Conservation (phyloP, 2,888 invertebrate species). For the Drosophila tanythrix region DNA sequence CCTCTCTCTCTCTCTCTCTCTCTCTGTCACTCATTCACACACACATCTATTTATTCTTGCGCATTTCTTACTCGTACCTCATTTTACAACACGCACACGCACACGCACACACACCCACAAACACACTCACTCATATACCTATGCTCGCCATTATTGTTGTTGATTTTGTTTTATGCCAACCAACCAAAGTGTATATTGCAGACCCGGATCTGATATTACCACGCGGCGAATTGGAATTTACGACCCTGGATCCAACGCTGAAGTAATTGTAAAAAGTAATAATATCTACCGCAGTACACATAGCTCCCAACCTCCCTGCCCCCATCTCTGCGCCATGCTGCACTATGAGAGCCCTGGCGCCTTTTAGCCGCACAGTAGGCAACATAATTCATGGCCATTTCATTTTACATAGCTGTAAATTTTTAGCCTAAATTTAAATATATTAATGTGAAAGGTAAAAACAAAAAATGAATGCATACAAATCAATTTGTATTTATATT, state of each 20-base stretch:
- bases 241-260: slow-evolving; percentile 84
- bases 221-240: slow-evolving; percentile 85
- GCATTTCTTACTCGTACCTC: slow-evolving; percentile 23
- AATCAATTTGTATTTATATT: slow-evolving; percentile 20
- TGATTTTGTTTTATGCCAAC: slow-evolving; percentile 81
- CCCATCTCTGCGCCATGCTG: slow-evolving; percentile 18
- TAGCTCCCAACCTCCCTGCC: slow-evolving; percentile 11
- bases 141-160: slow-evolving; percentile 58
- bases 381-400: slow-evolving; percentile 73
- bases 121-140: slow-evolving; percentile 32
- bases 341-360: slow-evolving; percentile 31
- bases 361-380: slow-evolving; percentile 28
- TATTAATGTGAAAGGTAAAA: slow-evolving; percentile 63
- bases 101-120: slow-evolving; percentile 13
- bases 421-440: slow-evolving; percentile 81
- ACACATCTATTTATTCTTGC: slow-evolving; percentile 3
- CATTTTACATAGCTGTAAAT: slow-evolving; percentile 79
- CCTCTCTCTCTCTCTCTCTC: slow-evolving; percentile 8
- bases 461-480: slow-evolving; percentile 20
- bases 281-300: slow-evolving; percentile 66
- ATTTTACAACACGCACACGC: slow-evolving; percentile 21
- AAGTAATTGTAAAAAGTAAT: slow-evolving; percentile 82
- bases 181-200: slow-evolving; percentile 85
- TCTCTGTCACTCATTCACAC: slow-evolving; percentile 20
- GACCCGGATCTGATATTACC: slow-evolving; percentile 85